Base-by-base conservation (phyloP, 2,797 vertebrate species). In the Echeneis naucrates region DNA sequence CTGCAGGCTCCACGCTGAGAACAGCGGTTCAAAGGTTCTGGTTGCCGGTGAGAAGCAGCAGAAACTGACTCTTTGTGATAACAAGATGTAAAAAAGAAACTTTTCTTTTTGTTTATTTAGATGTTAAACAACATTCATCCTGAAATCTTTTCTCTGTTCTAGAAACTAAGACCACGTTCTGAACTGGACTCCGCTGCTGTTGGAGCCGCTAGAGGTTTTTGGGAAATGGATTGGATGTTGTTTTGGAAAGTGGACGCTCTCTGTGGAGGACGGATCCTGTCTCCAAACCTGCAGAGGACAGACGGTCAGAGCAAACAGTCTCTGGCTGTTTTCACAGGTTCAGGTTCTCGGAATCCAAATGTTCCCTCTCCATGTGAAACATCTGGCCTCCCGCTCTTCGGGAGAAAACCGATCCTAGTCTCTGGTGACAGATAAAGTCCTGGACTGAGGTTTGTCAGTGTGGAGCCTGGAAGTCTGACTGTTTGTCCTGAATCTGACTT, bases 121-220 rank as follows among this genome's bases (percentile, higher is more conserved):
- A 70, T 4, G 38, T 70, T 53, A 48, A 45, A 63, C 77, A 77
- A 61, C 45, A 74, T 70, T 68, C 81, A 72, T 73, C 73, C 68
- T 24, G 45, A 80, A 63, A 68, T 50, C 26, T 48, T 16, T 26
- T 23, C 23, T 47, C 47, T 14, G 4, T 47, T 12, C n/a, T 24
- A 26, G 14, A 50, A 7, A 1, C 5, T 56, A 2, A n/a, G n/a
- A n/a, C n/a, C n/a, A n/a, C n/a, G n/a, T n/a, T n/a, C n/a, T n/a
- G n/a, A n/a, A n/a, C n/a, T n/a, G n/a, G n/a, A 30, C 30, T 30
- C 30, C 16, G 45, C 27, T 44, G 27, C 27, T 44, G 45, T 54
- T 48, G 26, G 45, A 42, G 1, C 51, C 17, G 51, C 42, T 0
- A 42, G 24, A 50, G 27, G 27, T 24, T 48, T 48, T 44, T 47